Evolutionary conservation across 1,140 invertebrate genomes (phyloP).

Genomic region (Drosophila mayri): DNA sequence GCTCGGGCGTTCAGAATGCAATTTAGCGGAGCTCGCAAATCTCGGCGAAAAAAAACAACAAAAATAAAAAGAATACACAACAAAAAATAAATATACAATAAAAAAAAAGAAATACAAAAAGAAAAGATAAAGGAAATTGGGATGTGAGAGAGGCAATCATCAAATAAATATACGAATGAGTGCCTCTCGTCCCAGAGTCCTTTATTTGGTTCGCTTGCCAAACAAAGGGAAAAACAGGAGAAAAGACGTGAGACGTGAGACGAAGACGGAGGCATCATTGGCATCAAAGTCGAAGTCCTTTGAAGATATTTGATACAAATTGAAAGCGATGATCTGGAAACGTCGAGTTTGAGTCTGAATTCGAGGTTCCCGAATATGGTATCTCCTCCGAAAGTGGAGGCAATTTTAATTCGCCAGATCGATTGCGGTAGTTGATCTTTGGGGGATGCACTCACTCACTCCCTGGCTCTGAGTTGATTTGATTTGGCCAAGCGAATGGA

Average conservation of each 20-base stretch:
- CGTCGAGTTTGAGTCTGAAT: conserved; percentile 57
- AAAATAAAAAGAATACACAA: background rate
- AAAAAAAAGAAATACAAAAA: background rate
- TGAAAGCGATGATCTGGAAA: conserved; percentile 80
- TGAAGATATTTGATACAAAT: conserved; percentile 78
- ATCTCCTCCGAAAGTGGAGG: conserved; percentile 6
- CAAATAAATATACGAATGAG: conserved; percentile 49
- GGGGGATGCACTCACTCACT: conserved; percentile 14
- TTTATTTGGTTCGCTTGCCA: conserved; percentile 18
- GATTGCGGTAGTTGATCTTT: conserved; percentile 57
- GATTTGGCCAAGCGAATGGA: conserved; percentile 38
- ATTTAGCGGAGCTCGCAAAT: conserved; percentile 60
- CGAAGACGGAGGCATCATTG: background rate
- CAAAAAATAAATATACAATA: background rate
- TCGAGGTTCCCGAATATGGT: conserved; percentile 19
- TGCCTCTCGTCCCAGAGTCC: conserved; percentile 45
- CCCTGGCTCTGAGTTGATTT: conserved; percentile 10
- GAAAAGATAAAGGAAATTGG: conserved; percentile 18
- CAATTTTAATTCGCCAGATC: conserved; percentile 48
- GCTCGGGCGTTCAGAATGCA: conserved; percentile 60
- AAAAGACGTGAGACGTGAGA: conserved; percentile 4
- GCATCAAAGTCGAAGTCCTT: conserved; percentile 58
- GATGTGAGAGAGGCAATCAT: conserved; percentile 46
- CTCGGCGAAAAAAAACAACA: conserved; percentile 1
- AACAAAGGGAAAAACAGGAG: conserved; percentile 16